These are phyloP conservation scores for Columba livia DNA, from an alignment of 2,113 vertebrate genomes.

Conservation along the genomic window DNA sequence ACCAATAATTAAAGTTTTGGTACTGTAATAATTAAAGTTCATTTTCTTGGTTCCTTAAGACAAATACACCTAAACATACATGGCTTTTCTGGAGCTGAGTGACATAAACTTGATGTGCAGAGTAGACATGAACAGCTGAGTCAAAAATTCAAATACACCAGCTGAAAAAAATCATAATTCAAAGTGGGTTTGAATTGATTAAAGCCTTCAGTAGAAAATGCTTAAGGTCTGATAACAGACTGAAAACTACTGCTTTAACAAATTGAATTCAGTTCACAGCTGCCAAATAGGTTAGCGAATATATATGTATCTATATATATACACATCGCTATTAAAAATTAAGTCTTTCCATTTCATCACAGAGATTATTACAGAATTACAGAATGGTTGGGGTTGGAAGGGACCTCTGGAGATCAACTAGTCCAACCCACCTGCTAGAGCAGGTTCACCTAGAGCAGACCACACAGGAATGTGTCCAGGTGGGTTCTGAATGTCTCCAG, in stretches of 20 bases:
- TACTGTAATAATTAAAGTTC: background rate
- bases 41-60: background rate
- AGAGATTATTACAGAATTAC: too few species aligned
- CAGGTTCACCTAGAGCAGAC: too few species aligned
- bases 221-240: background rate
- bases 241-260: background rate
- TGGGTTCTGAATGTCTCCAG: too few species aligned
- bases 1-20: background rate
- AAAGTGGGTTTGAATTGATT: background rate
- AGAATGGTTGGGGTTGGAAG: too few species aligned
- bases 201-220: background rate
- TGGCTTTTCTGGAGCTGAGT: background rate
- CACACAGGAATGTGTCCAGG: too few species aligned
- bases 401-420: too few species aligned
- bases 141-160: background rate
- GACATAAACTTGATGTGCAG: background rate
- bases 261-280: background rate
- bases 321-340: background rate
- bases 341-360: background rate
- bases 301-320: background rate
- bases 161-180: background rate
- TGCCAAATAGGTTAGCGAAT: background rate
- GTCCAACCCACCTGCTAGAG: too few species aligned
- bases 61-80: background rate
- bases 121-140: background rate